phyloP scores from a whole-genome alignment of 2,888 invertebrate genomes.

The Metellina segmentata region DNA sequence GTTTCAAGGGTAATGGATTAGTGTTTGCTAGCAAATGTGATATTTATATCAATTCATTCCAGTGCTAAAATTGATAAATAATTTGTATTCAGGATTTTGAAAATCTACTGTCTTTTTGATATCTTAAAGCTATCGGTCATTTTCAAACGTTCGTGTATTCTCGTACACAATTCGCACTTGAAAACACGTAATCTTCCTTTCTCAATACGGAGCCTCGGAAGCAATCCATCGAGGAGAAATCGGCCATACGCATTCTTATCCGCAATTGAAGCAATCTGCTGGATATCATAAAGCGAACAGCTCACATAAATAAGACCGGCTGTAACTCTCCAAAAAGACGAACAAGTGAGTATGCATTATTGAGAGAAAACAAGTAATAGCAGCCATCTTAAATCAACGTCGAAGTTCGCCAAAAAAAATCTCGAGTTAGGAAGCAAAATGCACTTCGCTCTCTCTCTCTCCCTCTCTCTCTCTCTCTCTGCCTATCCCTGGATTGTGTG shows the following conservation, averaged over 20 bases:
- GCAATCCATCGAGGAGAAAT: background rate
- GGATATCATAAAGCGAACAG: background rate
- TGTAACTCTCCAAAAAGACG: background rate
- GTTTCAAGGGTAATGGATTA: too few relatives aligned
- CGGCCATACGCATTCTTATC: background rate
- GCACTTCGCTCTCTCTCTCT: background rate
- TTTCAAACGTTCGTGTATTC: background rate
- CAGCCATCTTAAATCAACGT: conserved; percentile 12
- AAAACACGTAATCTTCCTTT: background rate
- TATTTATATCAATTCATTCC: too few relatives aligned
- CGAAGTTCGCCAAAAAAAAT: background rate
- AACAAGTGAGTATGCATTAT: conserved; percentile 30
- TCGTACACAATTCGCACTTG: background rate
- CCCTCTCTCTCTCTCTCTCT: background rate
- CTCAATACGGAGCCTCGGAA: background rate
- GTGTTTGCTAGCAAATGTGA: too few relatives aligned
- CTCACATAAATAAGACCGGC: background rate
- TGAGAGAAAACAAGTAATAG: background rate
- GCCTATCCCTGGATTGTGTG: background rate
- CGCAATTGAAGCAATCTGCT: background rate
- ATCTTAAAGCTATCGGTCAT: background rate
- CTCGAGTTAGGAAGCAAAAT: background rate
- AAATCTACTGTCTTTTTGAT: too few relatives aligned
- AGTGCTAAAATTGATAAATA: too few relatives aligned
- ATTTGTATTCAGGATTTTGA: too few relatives aligned